Base-by-base conservation (phyloP, 1,140 invertebrate genomes). In the Thaumatotibia leucotreta region DNA sequence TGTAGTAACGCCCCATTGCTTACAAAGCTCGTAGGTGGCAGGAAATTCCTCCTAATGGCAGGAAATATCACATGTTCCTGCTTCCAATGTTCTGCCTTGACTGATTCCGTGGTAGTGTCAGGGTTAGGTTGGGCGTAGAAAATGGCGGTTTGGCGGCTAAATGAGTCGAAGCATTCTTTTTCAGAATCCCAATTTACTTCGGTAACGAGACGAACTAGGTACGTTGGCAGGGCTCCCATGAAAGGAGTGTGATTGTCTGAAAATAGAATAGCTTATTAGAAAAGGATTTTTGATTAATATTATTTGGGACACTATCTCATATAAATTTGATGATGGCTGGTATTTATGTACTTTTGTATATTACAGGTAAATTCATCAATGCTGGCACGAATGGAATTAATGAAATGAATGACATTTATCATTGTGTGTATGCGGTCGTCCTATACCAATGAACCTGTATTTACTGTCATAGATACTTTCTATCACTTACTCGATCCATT, bases 171-270 rank as follows among this genome's bases (percentile, higher is more conserved):
- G 88, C 98, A 99, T 52, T 94, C 91, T 70, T 95, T 94, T 91
- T 99, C 98, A 0, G 88, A 77, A 0, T 95, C 94, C 98, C 97
- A 99, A 35, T 98, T 93, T 1, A 99, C 97, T 92, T 98, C 96
- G 0, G 96, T 96, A 23, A 97, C 95, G 32, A 99, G 88, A 61
- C 96, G 92, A 1, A 98, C 85, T 0, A 99, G 82, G 74, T 95
- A 98, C 9, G 95, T 89, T 0, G 98, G 98, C 61, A 99, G 84
- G 35, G 94, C 94, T 5, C 94, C 94, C 79, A 96, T 92, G 68
- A 93, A 92, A 1, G 98, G 98, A 61, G 94, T 92, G 88, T 98
- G 97, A 65, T 96, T 94, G 69, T 97, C 96, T 94, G 92, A 31
- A 92, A 95, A 50, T 17, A 64, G 29, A 17, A 32, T 20, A n/a